Conservation (phyloP, 2,797 vertebrate species). For the Cuniculus paca region DNA sequence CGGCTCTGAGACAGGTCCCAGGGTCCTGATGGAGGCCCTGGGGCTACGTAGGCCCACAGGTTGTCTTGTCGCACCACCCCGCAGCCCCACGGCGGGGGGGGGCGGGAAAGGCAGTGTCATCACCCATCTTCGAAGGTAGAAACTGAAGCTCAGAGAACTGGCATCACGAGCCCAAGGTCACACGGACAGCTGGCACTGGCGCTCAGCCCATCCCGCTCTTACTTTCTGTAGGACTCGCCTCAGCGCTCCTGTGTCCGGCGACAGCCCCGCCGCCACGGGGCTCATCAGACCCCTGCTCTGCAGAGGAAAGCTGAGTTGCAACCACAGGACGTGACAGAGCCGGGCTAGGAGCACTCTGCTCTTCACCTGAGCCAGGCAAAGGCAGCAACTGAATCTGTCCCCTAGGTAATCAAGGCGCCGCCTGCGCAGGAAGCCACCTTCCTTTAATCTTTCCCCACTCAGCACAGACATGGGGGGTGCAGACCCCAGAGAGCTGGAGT, state of each 20-base stretch:
- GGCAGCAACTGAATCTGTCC: background rate
- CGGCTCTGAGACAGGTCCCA: background rate
- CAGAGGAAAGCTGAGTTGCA: background rate
- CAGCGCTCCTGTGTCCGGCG: accelerated
- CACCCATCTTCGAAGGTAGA: background rate
- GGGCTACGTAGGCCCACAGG: accelerated
- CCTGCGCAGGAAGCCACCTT: background rate
- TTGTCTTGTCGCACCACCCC: background rate
- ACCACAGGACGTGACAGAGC: background rate
- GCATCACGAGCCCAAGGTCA: background rate
- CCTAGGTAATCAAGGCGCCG: background rate
- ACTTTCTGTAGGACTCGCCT: accelerated
- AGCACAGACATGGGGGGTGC: background rate
- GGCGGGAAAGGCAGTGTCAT: accelerated
- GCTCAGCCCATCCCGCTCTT: background rate
- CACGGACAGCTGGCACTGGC: background rate
- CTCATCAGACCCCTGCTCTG: background rate
- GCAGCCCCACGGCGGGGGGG: accelerated
- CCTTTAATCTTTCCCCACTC: background rate
- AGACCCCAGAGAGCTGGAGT: conserved; percentile 25
- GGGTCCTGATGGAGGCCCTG: background rate
- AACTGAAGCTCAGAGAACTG: background rate
- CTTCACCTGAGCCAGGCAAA: background rate
- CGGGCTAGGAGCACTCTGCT: background rate
- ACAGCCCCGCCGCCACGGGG: accelerated